These are phyloP conservation scores for Cephus cinctus DNA, from an alignment of 1,140 invertebrate genomes.

Conservation along the genomic window DNA sequence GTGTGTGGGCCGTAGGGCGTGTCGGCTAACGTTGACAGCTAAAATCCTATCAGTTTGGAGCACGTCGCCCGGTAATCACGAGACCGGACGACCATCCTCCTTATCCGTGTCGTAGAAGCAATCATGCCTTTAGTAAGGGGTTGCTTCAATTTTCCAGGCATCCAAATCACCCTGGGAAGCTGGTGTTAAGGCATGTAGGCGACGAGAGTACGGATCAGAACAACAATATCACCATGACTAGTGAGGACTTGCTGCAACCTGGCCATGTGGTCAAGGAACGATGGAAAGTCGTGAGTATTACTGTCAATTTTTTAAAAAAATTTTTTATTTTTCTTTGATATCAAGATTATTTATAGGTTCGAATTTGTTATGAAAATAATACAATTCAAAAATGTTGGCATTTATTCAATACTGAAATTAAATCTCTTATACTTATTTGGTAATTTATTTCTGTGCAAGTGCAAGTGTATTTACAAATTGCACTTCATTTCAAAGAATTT, in stretches of 20 bases:
- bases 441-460: no score
- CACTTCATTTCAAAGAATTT: no score
- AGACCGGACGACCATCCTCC: neutral
- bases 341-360: neutral
- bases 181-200: slow-evolving; percentile 53
- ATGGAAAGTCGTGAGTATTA: slow-evolving; percentile 87
- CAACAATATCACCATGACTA: slow-evolving; percentile 85
- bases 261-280: slow-evolving; percentile 96
- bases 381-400: no score
- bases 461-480: no score
- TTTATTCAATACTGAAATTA: no score
- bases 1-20: slow-evolving; percentile 16
- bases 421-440: no score
- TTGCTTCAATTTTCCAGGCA: slow-evolving; percentile 40
- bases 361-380: neutral
- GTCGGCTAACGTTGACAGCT: slow-evolving; percentile 14
- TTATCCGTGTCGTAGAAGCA: slow-evolving; percentile 3
- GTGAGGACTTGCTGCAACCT: slow-evolving; percentile 91
- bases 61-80: slow-evolving; percentile 8
- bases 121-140: slow-evolving; percentile 16
- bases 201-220: slow-evolving; percentile 71
- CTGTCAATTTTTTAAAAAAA: neutral
- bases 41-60: neutral
- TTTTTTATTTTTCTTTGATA: slow-evolving; percentile 7
- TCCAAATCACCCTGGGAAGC: slow-evolving; percentile 42